phyloP scores from a whole-genome alignment of 1,140 invertebrate genomes.

The Glossosoma conforme region DNA sequence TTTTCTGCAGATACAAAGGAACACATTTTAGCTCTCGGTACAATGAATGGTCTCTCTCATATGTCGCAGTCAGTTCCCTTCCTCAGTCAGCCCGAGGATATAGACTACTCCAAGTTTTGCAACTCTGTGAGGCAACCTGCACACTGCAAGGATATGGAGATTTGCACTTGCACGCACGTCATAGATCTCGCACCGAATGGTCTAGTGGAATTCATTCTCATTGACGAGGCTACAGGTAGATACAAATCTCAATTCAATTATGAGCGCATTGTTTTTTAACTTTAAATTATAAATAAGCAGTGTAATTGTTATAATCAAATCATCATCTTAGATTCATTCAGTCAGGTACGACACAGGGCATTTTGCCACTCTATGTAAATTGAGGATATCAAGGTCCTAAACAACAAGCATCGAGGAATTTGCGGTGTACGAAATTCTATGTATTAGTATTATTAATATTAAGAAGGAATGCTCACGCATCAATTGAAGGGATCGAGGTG shows the following conservation, averaged over 20 bases:
- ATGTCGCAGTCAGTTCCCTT: conserved; percentile 6
- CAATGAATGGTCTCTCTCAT: conserved; percentile 13
- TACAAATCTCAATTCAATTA: not conserved
- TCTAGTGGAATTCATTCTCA: conserved; percentile 15
- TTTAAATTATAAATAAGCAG: not conserved
- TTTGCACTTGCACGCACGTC: conserved; percentile 14
- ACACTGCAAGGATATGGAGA: conserved; percentile 5
- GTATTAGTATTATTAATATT: too few species aligned
- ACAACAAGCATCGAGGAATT: too few species aligned
- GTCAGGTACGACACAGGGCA: too few species aligned
- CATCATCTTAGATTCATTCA: too few species aligned
- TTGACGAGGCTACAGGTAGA: conserved; percentile 13
- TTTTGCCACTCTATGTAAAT: too few species aligned
- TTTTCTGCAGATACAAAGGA: conserved; percentile 2
- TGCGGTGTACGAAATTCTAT: too few species aligned
- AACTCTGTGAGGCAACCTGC: not conserved
- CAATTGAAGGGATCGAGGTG: too few species aligned
- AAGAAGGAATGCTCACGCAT: too few species aligned
- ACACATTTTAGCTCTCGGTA: conserved; percentile 8
- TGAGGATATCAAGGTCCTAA: too few species aligned
- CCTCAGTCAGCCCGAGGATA: conserved; percentile 1
- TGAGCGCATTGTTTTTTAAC: not conserved
- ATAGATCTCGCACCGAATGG: not conserved
- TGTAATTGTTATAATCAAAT: too few species aligned
- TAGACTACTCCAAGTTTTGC: conserved; percentile 5